phyloP scores from a whole-genome alignment of 1,140 invertebrate genomes.

The Lysiphlebus fabarum region DNA sequence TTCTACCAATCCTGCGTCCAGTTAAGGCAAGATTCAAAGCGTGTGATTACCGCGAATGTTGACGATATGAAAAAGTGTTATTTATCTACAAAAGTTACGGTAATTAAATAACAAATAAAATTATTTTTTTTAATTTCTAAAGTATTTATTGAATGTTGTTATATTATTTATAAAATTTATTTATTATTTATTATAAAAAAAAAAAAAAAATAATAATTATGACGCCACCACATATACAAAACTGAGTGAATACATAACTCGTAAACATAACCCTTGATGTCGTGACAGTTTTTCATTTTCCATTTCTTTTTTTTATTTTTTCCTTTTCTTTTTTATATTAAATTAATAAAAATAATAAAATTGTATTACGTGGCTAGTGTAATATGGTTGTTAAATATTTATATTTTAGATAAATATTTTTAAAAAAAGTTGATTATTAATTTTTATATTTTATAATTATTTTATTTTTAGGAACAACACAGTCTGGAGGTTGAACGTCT shows the following conservation, averaged over 20 bases:
- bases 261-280: constrained; percentile 18
- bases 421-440: too few relatives aligned
- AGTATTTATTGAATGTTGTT: too few relatives aligned
- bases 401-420: too few relatives aligned
- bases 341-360: background rate
- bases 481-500: constrained; percentile 64
- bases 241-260: background rate
- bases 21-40: constrained; percentile 16
- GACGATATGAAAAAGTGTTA: constrained; percentile 36
- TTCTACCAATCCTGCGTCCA: too few relatives aligned
- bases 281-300: constrained; percentile 11
- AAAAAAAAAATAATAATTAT: too few relatives aligned
- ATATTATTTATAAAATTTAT: too few relatives aligned
- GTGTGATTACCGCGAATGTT: constrained; percentile 20
- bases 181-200: too few relatives aligned
- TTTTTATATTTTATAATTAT: background rate
- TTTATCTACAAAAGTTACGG: constrained; percentile 27
- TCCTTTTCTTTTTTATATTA: constrained; percentile 7
- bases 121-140: too few relatives aligned
- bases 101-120: constrained; percentile 21
- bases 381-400: too few relatives aligned
- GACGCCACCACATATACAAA: too few relatives aligned
- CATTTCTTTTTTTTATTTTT: background rate
- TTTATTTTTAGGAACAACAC: constrained; percentile 57
- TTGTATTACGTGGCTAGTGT: too few relatives aligned